Conservation (phyloP, 2,888 invertebrate genomes). For the Leucophenga montana region DNA sequence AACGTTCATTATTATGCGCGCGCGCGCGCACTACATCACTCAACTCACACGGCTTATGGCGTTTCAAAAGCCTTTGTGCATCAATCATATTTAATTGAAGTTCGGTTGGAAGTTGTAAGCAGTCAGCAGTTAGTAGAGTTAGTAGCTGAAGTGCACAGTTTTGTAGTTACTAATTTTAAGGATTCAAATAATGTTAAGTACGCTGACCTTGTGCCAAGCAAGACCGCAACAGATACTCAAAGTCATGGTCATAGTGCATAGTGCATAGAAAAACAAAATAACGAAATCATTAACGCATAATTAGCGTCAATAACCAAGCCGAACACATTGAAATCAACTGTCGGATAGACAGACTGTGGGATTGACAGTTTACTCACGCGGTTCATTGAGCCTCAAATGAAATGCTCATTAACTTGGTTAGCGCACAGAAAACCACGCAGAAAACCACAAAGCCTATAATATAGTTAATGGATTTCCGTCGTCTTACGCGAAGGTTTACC, state of each 20-base stretch:
- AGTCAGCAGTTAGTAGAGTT: too few relatives aligned
- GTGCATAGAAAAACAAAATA: background rate
- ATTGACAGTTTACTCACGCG: background rate
- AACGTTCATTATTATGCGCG: slow-evolving; percentile 50
- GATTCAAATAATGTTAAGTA: background rate
- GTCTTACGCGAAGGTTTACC: slow-evolving; percentile 1
- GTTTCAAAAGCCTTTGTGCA: slow-evolving; percentile 38
- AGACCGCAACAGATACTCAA: background rate
- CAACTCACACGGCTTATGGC: background rate
- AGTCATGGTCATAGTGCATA: background rate
- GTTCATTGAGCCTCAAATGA: slow-evolving; percentile 7
- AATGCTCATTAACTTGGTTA: slow-evolving; percentile 13
- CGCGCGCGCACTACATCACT: slow-evolving; percentile 16
- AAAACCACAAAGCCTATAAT: background rate
- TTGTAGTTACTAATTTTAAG: background rate
- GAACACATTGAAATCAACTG: too few relatives aligned
- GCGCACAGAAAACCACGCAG: background rate
- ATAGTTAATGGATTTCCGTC: slow-evolving; percentile 22
- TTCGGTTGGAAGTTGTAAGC: background rate
- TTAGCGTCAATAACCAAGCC: slow-evolving; percentile 53
- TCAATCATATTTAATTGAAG: slow-evolving; percentile 61
- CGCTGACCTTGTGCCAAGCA: slow-evolving; percentile 4
- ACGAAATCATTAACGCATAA: slow-evolving; percentile 56
- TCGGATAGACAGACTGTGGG: background rate
- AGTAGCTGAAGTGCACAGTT: background rate